Conservation (phyloP, 2,113 vertebrate species). For the Rallus limicola region DNA sequence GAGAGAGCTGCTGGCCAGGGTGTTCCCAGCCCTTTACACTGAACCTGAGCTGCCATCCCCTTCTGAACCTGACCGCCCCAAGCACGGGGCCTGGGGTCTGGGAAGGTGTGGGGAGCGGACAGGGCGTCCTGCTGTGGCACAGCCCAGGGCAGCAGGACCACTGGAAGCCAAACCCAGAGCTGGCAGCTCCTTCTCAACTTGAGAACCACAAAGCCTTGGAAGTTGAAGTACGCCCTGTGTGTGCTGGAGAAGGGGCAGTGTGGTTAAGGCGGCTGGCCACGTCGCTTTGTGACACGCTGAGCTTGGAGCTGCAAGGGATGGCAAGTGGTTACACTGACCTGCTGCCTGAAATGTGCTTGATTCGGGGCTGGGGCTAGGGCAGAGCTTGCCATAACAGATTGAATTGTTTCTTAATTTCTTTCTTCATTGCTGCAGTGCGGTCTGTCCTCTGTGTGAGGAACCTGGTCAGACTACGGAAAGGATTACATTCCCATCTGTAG, state of each 20-base stretch:
- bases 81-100: rapidly evolving
- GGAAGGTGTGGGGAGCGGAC: neutral
- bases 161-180: rapidly evolving
- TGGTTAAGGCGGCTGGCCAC: too few species aligned
- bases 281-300: neutral
- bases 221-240: neutral
- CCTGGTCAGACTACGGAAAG: neutral
- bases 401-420: neutral
- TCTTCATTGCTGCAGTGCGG: neutral
- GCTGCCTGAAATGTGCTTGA: neutral
- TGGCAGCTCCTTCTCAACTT: neutral
- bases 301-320: neutral
- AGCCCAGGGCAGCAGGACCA: rapidly evolving
- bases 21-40: neutral
- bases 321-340: neutral
- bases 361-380: neutral
- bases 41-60: neutral
- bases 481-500: neutral
- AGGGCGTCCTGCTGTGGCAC: neutral
- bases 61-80: rapidly evolving
- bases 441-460: neutral
- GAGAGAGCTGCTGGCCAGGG: too few species aligned
- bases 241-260: too few species aligned
- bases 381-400: neutral
- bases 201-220: neutral